Percentiles rank a stretch among this genome's conserved stretches.
phyloP scores from a whole-genome alignment of 2,113 vertebrate species.

The Varanus salvator region DNA sequence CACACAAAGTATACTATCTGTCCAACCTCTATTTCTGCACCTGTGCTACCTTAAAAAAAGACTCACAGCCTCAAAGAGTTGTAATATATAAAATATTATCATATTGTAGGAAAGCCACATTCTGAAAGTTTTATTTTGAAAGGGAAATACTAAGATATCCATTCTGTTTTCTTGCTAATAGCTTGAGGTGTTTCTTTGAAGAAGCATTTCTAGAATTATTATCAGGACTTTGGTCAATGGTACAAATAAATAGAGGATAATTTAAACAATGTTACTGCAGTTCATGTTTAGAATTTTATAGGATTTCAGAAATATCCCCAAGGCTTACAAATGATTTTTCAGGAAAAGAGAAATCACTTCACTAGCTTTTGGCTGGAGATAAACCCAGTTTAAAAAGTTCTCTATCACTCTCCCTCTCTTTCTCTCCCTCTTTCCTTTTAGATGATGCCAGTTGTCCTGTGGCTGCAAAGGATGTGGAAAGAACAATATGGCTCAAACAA shows the following conservation, averaged over 20 bases:
- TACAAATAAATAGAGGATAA: conserved; percentile 32
- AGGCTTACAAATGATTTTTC: conserved; percentile 44
- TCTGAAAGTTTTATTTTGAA: neutral
- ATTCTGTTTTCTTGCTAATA: conserved; percentile 29
- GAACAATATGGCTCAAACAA: neutral
- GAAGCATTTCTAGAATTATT: conserved; percentile 40
- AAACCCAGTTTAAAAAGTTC: neutral
- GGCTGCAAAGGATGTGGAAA: neutral
- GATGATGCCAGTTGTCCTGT: neutral
- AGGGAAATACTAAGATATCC: conserved; percentile 23
- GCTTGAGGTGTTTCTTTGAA: conserved; percentile 7
- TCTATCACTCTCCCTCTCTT: too few species aligned
- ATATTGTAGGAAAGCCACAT: conserved; percentile 19
- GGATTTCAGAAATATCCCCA: conserved; percentile 1
- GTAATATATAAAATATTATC: conserved; percentile 14
- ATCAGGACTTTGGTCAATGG: conserved; percentile 42
- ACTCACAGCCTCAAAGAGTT: neutral
- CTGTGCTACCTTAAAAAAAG: neutral
- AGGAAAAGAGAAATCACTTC: neutral
- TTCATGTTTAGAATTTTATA: conserved; percentile 10
- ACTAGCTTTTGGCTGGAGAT: conserved; percentile 1
- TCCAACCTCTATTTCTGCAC: neutral
- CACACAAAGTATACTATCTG: conserved; percentile 16
- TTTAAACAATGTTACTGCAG: conserved; percentile 12
- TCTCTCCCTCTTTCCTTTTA: conserved; percentile 10